phyloP scores from a whole-genome alignment of 2,113 vertebrate species.

The Microcebus lehilahytsara region DNA sequence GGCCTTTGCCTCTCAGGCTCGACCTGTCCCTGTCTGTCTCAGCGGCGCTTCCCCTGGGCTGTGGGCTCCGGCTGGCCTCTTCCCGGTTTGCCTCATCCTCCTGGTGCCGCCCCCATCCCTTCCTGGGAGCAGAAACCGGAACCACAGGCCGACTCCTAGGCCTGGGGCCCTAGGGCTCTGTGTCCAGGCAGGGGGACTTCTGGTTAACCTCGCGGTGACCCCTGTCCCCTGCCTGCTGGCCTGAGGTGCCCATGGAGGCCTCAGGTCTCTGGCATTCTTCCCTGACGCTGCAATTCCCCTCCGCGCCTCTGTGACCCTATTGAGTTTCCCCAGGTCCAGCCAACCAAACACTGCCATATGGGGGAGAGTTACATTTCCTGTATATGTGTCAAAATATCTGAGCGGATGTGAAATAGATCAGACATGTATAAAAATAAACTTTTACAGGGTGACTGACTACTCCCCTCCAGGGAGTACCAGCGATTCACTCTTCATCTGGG shows the following conservation, averaged over 20 bases:
- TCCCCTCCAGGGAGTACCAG: slow-evolving; percentile 64
- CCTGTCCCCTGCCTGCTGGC: not conserved
- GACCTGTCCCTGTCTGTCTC: not conserved
- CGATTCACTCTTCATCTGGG: slow-evolving; percentile 75
- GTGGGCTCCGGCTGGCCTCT: not conserved
- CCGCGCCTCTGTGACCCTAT: slow-evolving; percentile 66
- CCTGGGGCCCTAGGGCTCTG: not conserved
- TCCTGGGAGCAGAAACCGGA: not conserved
- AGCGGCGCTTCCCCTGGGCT: too few species aligned
- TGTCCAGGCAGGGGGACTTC: not conserved
- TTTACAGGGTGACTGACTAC: slow-evolving; percentile 74
- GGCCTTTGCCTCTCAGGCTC: not conserved
- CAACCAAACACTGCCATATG: slow-evolving; percentile 72
- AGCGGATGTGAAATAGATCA: slow-evolving; percentile 80
- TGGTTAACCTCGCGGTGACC: not conserved
- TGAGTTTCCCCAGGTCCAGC: slow-evolving; percentile 68
- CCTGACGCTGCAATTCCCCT: slow-evolving; percentile 6
- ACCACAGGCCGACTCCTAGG: not conserved
- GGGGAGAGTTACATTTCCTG: slow-evolving; percentile 75
- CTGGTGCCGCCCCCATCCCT: not conserved
- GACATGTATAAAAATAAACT: slow-evolving; percentile 81
- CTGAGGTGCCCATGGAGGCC: not conserved
- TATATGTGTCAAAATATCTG: slow-evolving; percentile 78
- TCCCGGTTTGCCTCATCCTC: not conserved
- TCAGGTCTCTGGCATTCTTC: slow-evolving; percentile 58